Percentiles rank a stretch among this genome's conserved stretches.
Evolutionary conservation across 1,140 invertebrate species (phyloP).

Genomic region (Brachionus manjavacas): DNA sequence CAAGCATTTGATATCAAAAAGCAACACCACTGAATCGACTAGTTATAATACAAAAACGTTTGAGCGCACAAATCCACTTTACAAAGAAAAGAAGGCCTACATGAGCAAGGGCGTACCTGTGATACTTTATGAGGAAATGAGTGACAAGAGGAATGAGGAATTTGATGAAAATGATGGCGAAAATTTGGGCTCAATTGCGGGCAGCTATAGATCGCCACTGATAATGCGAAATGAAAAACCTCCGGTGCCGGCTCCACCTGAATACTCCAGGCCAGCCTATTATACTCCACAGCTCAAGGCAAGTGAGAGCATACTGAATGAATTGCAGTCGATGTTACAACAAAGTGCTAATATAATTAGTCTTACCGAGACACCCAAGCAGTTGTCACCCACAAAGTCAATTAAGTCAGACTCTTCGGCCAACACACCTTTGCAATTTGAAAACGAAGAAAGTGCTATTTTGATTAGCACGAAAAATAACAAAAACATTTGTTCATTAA

Average conservation of each 20-base stretch:
- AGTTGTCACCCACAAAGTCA: not conserved
- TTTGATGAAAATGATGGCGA: conserved; percentile 15
- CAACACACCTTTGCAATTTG: not conserved
- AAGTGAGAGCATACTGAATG: conserved; percentile 30
- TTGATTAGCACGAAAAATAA: not conserved
- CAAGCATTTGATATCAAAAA: not conserved
- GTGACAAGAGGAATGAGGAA: not conserved
- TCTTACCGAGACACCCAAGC: not conserved
- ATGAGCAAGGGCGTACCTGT: conserved; percentile 39
- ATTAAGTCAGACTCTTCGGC: not conserved
- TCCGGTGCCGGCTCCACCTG: conserved; percentile 8
- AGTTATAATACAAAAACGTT: not conserved
- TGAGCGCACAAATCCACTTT: not conserved
- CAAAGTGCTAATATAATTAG: conserved; percentile 37
- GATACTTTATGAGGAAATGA: conserved; percentile 39
- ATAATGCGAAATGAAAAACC: conserved; percentile 30
- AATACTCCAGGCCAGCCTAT: not conserved
- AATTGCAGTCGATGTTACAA: conserved; percentile 22
- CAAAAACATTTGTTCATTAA: not conserved
- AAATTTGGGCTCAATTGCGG: not conserved
- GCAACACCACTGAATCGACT: conserved; percentile 1
- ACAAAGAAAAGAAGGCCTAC: conserved; percentile 24
- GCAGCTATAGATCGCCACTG: conserved; percentile 7
- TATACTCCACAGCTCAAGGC: not conserved
- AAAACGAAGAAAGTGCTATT: not conserved